Evolutionary conservation across 2,113 vertebrate genomes (phyloP), one percentile per base, ranked within the genome.

Genomic region (Nibea coibor): DNA sequence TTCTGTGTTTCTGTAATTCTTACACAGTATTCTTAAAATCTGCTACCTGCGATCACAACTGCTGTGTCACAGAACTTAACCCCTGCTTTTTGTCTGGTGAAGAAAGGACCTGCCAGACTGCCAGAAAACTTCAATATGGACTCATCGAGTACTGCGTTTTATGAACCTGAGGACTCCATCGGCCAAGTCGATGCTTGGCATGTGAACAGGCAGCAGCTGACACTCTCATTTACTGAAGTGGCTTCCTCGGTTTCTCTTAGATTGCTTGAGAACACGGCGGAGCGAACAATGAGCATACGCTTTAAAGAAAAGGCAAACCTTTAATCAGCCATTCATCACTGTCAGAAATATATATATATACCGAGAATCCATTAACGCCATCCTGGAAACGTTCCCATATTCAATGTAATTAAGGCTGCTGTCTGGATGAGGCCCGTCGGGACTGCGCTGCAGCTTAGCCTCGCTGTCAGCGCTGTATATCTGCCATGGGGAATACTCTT

Each of bases 321-420:
- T 42, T 59, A 83, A 76, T 80, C 77, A 76, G 39, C 12, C 63
- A 39, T 77, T 69, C 61, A 51, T 80, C 63, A 64, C 3, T 63
- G 72, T 57, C 67, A 71, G 63, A 35, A 57, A 28, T 24, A 56
- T 50, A 51, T 14, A 14, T 7, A 63, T 4, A 43, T 2, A 16
- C 80, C 50, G 20, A 26, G 59, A 70, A 16, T 72, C 67, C 66
- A 79, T 0, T 80, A 79, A 58, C 65, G 12, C 28, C 0, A 26
- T 11, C 19, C 15, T 82, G 87, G 81, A 84, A 54, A 26, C 14
- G 17, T 64, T 87, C 85, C 82, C 65, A 1, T 61, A 1, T 28
- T 68, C 8, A 35, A 5, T 78, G 58, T 22, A 59, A 84, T 80
- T 70, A 73, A 78, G 64, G 72, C 71, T 31, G 58, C 39, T 5